Evolutionary conservation across 1,140 invertebrate genomes (phyloP).

Genomic region (Lycorma delicatula): DNA sequence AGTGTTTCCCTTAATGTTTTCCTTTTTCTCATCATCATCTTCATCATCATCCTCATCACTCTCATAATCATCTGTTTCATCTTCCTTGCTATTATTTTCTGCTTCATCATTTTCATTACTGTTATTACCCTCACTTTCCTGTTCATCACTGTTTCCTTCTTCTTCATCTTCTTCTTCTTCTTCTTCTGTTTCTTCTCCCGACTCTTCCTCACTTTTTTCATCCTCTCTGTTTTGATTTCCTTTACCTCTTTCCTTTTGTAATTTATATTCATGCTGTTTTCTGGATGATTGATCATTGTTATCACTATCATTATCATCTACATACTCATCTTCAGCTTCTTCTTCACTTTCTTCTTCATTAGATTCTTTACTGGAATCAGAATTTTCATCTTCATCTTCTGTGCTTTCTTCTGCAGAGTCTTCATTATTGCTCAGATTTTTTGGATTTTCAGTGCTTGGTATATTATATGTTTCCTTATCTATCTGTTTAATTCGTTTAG

Average conservation of each 20-base stretch:
- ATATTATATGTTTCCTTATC: slow-evolving; percentile 2
- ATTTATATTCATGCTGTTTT: background rate
- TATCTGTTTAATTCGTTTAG: background rate
- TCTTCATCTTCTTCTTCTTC: slow-evolving; percentile 14
- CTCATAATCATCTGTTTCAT: slow-evolving; percentile 15
- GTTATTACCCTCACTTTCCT: background rate
- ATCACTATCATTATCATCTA: slow-evolving; percentile 18
- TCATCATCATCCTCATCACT: slow-evolving; percentile 29
- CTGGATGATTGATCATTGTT: background rate
- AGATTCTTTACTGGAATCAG: slow-evolving; percentile 15
- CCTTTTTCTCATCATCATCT: slow-evolving; percentile 36
- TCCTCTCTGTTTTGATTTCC: no score
- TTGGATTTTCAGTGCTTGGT: slow-evolving; percentile 6
- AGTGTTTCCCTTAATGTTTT: no score
- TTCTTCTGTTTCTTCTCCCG: background rate
- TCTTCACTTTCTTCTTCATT: slow-evolving; percentile 25
- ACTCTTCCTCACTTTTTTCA: background rate
- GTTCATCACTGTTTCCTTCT: slow-evolving; percentile 13
- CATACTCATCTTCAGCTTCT: slow-evolving; percentile 29
- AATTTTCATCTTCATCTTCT: slow-evolving; percentile 16
- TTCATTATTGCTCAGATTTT: slow-evolving; percentile 8
- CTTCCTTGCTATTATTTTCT: slow-evolving; percentile 1
- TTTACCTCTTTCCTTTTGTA: no score
- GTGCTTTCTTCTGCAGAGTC: background rate
- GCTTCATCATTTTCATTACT: background rate